phyloP scores from a whole-genome alignment of 2,888 invertebrate genomes.

The Volucella zonaria region DNA sequence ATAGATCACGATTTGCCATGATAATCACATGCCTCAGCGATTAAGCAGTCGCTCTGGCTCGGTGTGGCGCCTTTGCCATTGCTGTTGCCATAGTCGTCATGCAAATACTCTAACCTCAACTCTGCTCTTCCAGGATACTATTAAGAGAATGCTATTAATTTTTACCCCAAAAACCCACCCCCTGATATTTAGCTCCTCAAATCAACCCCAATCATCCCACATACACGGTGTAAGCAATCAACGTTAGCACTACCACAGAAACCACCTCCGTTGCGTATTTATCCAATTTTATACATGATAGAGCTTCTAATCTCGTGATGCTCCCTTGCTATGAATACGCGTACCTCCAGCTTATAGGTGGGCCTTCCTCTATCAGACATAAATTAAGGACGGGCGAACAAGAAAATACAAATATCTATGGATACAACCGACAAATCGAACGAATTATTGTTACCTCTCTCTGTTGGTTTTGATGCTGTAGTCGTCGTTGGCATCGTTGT shows the following conservation, averaged over 20 bases:
- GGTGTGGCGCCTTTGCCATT: not conserved
- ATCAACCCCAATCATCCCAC: constrained; percentile 14
- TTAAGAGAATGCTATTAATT: constrained; percentile 40
- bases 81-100: not conserved
- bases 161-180: constrained; percentile 11
- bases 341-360: constrained; percentile 27
- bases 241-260: constrained; percentile 33
- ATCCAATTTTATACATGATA: constrained; percentile 57
- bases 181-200: not conserved
- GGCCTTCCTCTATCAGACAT: constrained; percentile 49
- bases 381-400: constrained; percentile 11
- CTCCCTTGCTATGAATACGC: not conserved
- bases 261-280: constrained; percentile 37
- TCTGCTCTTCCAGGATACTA: not conserved
- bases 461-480: constrained; percentile 1
- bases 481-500: constrained; percentile 3
- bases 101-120: constrained; percentile 16
- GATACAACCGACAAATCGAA: constrained; percentile 24
- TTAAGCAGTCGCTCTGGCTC: constrained; percentile 32
- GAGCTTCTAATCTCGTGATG: constrained; percentile 44
- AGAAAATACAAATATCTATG: not conserved
- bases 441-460: constrained; percentile 47
- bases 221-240: constrained; percentile 38
- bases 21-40: constrained; percentile 66
- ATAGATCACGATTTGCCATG: constrained; percentile 63